Conservation (phyloP, 1,140 invertebrate species). For the Microvelia longipes region DNA sequence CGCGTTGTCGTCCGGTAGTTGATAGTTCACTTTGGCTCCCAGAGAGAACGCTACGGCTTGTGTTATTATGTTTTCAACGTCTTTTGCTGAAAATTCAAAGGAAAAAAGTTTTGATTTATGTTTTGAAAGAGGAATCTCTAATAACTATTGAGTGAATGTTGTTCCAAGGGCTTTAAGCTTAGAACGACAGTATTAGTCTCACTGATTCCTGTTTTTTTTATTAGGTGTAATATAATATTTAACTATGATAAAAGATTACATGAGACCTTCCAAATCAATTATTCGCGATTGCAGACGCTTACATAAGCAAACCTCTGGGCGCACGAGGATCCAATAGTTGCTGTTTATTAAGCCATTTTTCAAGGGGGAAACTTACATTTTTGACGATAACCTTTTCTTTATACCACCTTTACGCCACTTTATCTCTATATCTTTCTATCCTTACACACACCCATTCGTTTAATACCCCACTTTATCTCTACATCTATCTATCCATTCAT, state of each 20-base stretch:
- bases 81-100: constrained; percentile 14
- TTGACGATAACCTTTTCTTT: too few species aligned
- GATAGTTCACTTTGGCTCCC: constrained; percentile 10
- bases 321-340: too few species aligned
- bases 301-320: background rate
- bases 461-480: too few species aligned
- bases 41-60: constrained; percentile 16
- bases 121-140: background rate
- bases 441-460: too few species aligned
- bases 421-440: too few species aligned
- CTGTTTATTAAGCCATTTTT: too few species aligned
- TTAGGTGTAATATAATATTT: background rate
- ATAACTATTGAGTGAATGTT: background rate
- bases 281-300: background rate
- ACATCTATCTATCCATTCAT: too few species aligned
- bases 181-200: background rate
- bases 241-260: background rate
- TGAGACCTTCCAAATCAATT: background rate
- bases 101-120: background rate
- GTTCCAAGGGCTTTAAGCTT: background rate
- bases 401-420: too few species aligned
- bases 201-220: background rate
- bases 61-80: constrained; percentile 18
- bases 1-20: constrained; percentile 22
- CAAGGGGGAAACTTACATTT: too few species aligned